These are phyloP conservation scores for Platyscapa corneri DNA, from an alignment of 1,140 invertebrate species.

Conservation along the genomic window DNA sequence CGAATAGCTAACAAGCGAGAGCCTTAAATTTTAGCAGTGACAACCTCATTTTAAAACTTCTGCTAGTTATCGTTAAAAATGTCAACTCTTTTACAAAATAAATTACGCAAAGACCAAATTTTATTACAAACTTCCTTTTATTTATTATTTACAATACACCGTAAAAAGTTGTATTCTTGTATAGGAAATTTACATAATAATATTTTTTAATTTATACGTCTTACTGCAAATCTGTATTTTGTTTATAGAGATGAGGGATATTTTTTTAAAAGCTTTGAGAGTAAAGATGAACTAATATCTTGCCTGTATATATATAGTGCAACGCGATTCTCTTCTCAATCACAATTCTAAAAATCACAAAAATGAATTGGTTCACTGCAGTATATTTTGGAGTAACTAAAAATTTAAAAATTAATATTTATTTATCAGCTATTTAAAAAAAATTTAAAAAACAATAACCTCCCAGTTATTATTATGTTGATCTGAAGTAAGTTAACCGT, in stretches of 20 bases:
- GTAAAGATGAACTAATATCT: neutral
- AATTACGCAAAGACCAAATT: slow-evolving; percentile 4
- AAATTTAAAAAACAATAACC: neutral
- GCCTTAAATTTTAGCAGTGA: slow-evolving; percentile 11
- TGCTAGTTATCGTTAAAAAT: slow-evolving; percentile 4
- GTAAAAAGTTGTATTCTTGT: too few relatives aligned
- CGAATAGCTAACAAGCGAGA: neutral
- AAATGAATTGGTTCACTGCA: neutral
- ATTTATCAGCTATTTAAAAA: neutral
- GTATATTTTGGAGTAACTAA: neutral
- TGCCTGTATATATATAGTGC: too few relatives aligned
- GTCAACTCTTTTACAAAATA: neutral
- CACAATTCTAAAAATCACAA: neutral
- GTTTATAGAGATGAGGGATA: neutral
- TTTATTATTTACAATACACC: neutral
- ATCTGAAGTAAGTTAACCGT: neutral
- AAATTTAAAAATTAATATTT: neutral
- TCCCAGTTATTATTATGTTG: neutral
- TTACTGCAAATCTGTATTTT: neutral
- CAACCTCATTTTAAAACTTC: neutral
- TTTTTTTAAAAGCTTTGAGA: neutral
- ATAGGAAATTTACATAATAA: too few relatives aligned
- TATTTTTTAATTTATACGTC: neutral
- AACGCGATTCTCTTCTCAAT: neutral
- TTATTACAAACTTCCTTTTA: neutral